These are phyloP conservation scores for Iphiclides podalirius DNA, from an alignment of 2,888 invertebrate species.

Conservation along the genomic window DNA sequence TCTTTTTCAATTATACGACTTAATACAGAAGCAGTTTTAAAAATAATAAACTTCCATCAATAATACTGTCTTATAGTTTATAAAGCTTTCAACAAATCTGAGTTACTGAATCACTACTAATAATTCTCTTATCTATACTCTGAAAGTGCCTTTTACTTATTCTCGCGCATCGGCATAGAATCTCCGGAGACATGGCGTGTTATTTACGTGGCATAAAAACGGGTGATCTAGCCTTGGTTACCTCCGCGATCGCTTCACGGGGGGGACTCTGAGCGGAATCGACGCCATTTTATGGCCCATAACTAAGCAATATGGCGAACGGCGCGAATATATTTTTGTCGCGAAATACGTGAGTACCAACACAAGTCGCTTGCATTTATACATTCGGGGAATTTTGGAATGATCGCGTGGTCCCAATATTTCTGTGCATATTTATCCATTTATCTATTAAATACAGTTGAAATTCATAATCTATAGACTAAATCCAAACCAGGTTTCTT, in stretches of 20 bases:
- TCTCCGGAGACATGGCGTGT: constrained; percentile 14
- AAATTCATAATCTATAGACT: too few relatives aligned
- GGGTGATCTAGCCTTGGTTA: constrained; percentile 30
- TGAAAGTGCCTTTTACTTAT: not conserved
- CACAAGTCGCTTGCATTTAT: constrained; percentile 30
- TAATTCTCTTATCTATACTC: not conserved
- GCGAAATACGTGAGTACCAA: constrained; percentile 38
- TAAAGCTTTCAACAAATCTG: too few relatives aligned
- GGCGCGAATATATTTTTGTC: constrained; percentile 45
- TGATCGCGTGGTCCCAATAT: too few relatives aligned
- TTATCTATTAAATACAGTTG: too few relatives aligned
- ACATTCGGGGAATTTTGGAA: constrained; percentile 32
- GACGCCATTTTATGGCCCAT: constrained; percentile 53
- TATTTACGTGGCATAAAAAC: constrained; percentile 32
- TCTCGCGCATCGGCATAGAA: constrained; percentile 4
- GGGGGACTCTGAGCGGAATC: constrained; percentile 30
- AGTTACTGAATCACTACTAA: not conserved
- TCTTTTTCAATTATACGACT: too few relatives aligned
- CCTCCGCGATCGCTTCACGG: constrained; percentile 29
- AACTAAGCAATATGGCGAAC: constrained; percentile 54
- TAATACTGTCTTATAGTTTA: too few relatives aligned
- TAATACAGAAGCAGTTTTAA: too few relatives aligned
- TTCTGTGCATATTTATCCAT: too few relatives aligned
- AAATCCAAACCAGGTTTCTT: too few relatives aligned
- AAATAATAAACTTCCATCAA: too few relatives aligned